Conservation (phyloP, 2,797 vertebrate genomes). For the Vespertilio murinus region DNA sequence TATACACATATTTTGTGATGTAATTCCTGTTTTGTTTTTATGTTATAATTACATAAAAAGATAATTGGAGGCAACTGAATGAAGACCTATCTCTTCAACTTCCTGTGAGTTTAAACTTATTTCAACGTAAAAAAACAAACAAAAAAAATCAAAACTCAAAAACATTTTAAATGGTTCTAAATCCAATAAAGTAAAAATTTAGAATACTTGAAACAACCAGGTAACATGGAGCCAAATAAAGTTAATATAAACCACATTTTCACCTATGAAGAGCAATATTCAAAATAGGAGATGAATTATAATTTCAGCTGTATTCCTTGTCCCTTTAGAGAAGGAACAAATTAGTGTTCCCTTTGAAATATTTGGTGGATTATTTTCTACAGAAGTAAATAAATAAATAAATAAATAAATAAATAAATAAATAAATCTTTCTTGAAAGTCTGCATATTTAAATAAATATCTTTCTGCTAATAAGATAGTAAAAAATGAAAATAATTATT, state of each 20-base stretch:
- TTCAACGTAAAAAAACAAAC: slow-evolving; percentile 15
- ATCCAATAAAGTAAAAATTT: slow-evolving; percentile 1
- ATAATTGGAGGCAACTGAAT: neutral
- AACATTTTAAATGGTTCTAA: neutral
- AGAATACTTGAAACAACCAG: neutral
- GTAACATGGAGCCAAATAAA: neutral
- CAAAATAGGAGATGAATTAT: neutral
- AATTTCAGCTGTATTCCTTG: neutral
- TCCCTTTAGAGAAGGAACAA: neutral
- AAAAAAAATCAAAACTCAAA: too few species aligned
- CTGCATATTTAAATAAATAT: slow-evolving; percentile 50
- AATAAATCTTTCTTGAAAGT: neutral
- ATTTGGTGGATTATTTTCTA: slow-evolving; percentile 24
- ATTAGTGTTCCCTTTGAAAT: slow-evolving; percentile 42
- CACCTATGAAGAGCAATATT: neutral
- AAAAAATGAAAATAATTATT: neutral
- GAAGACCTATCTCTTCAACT: slow-evolving; percentile 11
- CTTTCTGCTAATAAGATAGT: neutral
- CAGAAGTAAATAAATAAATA: neutral
- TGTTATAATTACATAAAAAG: neutral
- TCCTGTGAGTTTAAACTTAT: neutral
- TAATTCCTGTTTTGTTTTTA: neutral
- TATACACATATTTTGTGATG: neutral
- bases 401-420: neutral
- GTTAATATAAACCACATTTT: slow-evolving; percentile 32